These are phyloP conservation scores for Apamea monoglypha DNA, from an alignment of 2,888 invertebrate genomes.

Conservation along the genomic window DNA sequence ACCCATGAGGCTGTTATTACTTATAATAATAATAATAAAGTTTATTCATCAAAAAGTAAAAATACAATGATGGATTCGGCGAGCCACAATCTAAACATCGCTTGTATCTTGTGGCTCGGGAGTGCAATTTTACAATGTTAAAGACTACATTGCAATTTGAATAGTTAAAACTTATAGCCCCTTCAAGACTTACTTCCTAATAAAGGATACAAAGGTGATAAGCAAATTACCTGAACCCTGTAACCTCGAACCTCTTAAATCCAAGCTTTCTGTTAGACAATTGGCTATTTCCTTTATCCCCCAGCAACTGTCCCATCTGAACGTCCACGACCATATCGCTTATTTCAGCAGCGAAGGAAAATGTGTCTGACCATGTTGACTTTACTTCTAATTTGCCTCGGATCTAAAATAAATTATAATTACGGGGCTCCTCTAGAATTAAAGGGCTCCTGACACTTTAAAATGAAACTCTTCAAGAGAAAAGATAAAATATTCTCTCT, in stretches of 20 bases:
- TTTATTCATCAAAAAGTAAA: too few species aligned
- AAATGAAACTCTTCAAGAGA: not conserved
- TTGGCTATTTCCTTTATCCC: not conserved
- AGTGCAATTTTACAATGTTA: too few species aligned
- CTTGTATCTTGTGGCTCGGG: too few species aligned
- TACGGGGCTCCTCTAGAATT: not conserved
- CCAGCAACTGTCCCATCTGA: not conserved
- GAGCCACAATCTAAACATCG: too few species aligned
- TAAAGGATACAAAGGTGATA: not conserved
- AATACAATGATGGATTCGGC: too few species aligned
- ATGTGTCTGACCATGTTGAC: not conserved
- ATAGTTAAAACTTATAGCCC: too few species aligned
- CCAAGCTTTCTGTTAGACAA: not conserved
- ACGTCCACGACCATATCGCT: slow-evolving; percentile 7
- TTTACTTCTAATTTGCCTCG: slow-evolving; percentile 5
- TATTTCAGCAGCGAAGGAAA: slow-evolving; percentile 5
- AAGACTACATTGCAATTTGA: too few species aligned
- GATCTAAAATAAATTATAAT: slow-evolving; percentile 3
- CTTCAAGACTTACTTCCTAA: not conserved
- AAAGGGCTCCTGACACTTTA: not conserved
- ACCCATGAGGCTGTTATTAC: not conserved
- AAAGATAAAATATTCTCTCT: not conserved
- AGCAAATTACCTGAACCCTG: slow-evolving; percentile 4
- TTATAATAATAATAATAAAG: not conserved
- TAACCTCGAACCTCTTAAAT: slow-evolving; percentile 1